These are phyloP conservation scores for Rattus norvegicus DNA, from an alignment of 2,113 vertebrate genomes.

Conservation along the genomic window DNA sequence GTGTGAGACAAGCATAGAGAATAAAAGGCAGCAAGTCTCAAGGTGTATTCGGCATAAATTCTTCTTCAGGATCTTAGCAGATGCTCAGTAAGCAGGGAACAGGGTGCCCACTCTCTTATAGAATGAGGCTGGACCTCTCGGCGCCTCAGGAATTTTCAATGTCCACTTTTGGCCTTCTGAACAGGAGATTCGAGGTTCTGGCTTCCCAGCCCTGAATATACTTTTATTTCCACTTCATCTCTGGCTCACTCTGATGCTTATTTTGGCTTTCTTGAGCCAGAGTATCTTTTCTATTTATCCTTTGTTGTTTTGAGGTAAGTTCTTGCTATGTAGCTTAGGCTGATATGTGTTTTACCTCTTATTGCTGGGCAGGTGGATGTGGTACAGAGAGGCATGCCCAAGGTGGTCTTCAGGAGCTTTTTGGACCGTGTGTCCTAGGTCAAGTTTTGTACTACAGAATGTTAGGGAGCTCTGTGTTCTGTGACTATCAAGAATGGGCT, in stretches of 20 bases:
- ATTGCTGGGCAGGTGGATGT: neutral
- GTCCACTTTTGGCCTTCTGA: neutral
- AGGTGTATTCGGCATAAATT: neutral
- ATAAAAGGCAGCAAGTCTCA: neutral
- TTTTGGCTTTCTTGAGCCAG: neutral
- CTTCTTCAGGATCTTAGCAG: neutral
- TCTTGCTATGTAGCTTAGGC: neutral
- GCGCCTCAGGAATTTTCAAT: neutral
- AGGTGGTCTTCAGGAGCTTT: neutral
- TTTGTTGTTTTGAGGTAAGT: neutral
- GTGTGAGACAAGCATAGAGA: neutral
- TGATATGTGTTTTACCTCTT: neutral
- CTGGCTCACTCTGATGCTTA: neutral
- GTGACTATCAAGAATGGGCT: too few relatives aligned
- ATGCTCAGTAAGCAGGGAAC: neutral
- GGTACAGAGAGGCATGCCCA: neutral
- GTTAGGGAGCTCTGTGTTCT: fast-evolving
- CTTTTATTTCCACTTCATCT: neutral
- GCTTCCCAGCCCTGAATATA: neutral
- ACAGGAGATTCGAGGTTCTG: neutral
- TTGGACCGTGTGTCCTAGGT: neutral
- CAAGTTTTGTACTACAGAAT: neutral
- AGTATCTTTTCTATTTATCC: neutral
- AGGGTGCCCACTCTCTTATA: neutral
- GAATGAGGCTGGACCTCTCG: neutral